Evolutionary conservation across 2,888 invertebrate species (phyloP).

Genomic region (Abscondita cerata): DNA sequence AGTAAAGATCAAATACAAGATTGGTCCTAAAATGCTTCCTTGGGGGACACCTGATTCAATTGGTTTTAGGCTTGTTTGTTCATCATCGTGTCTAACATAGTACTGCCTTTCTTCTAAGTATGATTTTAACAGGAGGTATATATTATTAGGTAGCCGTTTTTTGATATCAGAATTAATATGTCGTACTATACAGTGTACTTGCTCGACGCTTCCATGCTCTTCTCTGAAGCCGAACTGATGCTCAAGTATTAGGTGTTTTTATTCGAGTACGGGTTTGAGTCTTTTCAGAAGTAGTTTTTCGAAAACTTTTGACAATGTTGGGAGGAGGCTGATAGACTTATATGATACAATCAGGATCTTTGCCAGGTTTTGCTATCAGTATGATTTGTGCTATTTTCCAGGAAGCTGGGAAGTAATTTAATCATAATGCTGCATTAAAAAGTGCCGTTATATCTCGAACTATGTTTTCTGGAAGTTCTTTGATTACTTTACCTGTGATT

Average conservation of each 20-base stretch:
- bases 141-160: not conserved
- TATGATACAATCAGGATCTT: no score
- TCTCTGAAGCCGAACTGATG: conserved; percentile 4
- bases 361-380: conserved; percentile 10
- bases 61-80: not conserved
- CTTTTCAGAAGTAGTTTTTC: no score
- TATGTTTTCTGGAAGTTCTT: conserved; percentile 6
- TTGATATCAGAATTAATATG: conserved; percentile 10
- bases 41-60: not conserved
- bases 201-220: conserved; percentile 6
- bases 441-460: conserved; percentile 2
- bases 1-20: not conserved
- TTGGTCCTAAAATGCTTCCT: no score
- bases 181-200: conserved; percentile 3
- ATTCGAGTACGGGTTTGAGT: not conserved
- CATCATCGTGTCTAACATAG: conserved; percentile 2
- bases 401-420: conserved; percentile 3
- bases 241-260: not conserved
- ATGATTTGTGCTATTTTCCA: conserved; percentile 10
- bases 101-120: not conserved
- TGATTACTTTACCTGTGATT: conserved; percentile 8
- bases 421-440: conserved; percentile 16
- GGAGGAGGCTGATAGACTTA: conserved; percentile 11
- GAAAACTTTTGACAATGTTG: not conserved
- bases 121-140: conserved; percentile 2